Evolutionary conservation across 2,113 vertebrate species (phyloP), one percentile per base, ranked within the genome.

Genomic region (Aegithalos caudatus): DNA sequence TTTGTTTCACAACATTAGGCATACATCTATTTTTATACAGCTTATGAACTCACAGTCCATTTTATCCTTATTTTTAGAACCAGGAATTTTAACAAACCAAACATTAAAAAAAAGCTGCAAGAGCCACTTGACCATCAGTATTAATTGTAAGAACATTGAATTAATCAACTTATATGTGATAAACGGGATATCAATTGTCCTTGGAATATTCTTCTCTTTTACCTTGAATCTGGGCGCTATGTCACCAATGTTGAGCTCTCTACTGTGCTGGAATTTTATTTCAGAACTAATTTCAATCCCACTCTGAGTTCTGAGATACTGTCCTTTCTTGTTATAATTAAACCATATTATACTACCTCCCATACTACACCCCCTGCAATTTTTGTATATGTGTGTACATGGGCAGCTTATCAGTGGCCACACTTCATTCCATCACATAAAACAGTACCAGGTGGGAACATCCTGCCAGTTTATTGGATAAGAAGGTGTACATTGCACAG

Each of bases 1-100:
- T 47, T 28, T 81, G 56, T 88, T 64, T 61, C 78, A 74, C 56
- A 92, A 86, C 69, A 83, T 93, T 88, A 95, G 53, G 31, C 25
- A 44, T 70, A 47, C 27, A 48, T 71, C 61, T 95, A 33, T 29
- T 92, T 92, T 88, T 72, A 53, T 37, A 17, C 0, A 8, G 64
- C 81, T 96, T 95, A 78, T 90, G 65, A 78, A 71, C 50, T 79
- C 90, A 64, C 35, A 74, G 22, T 23, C 24, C 20, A 78, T 88
- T 94, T 79, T 71, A 74, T 45, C 44, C 47, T 77, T 94, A 90
- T 86, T 86, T 92, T 93, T 92, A 93, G 72, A 93, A 81, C 8
- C 25, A 67, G 33, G 50, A 93, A 35, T 90, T 86, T 88, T 62
- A 84, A 86, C 17, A 78, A 97, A 65, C 17, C 8, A 69, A 78